Percentiles rank a stretch among this genome's conserved stretches.
These are phyloP conservation scores for Esox masquinongy DNA, from an alignment of 2,797 vertebrate genomes.

Conservation along the genomic window DNA sequence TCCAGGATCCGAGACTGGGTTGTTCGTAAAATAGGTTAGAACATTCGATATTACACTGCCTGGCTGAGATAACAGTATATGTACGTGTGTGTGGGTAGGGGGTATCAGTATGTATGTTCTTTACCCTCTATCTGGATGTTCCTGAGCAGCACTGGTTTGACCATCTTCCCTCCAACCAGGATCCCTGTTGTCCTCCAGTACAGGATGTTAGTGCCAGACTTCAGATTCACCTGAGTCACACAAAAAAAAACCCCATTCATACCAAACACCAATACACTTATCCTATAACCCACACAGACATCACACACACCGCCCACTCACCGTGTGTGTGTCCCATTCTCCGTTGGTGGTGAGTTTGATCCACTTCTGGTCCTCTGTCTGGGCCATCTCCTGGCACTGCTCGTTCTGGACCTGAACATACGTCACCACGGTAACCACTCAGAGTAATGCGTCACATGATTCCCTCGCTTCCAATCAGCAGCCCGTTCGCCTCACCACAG, in stretches of 20 bases:
- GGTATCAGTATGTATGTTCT: background rate
- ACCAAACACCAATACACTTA: background rate
- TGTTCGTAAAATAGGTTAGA: background rate
- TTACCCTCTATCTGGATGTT: conserved; percentile 94
- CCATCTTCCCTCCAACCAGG: conserved; percentile 87
- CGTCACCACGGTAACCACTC: background rate
- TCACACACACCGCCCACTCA: conserved; percentile 55
- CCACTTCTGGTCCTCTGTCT: conserved; percentile 88
- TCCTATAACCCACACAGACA: background rate
- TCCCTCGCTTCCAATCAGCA: background rate
- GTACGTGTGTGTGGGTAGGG: background rate
- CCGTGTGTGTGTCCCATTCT: conserved; percentile 90
- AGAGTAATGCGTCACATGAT: background rate
- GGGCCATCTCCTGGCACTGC: conserved; percentile 94
- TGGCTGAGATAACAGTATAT: background rate
- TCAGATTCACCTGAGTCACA: conserved; percentile 83
- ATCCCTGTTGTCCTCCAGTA: conserved; percentile 98
- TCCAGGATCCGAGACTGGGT: background rate
- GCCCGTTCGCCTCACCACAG: background rate
- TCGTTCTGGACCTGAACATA: conserved; percentile 92
- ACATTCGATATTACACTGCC: background rate
- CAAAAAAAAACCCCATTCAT: background rate
- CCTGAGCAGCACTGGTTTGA: conserved; percentile 92
- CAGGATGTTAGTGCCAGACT: conserved; percentile 92
- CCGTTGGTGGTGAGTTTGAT: conserved; percentile 88